These are phyloP conservation scores for Clivina fossor DNA, from an alignment of 2,888 invertebrate genomes.

Conservation along the genomic window DNA sequence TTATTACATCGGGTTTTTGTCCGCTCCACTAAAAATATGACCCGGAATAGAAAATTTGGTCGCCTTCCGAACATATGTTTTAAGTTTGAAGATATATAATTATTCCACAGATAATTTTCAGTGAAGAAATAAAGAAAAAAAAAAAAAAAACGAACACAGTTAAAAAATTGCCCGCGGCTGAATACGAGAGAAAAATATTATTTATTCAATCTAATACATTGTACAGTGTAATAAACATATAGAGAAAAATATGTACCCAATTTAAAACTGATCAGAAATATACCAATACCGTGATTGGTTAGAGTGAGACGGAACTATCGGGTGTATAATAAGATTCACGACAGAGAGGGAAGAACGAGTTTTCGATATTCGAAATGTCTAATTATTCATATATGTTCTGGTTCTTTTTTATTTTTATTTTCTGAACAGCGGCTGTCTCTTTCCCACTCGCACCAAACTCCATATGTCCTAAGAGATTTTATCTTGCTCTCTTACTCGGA, in stretches of 20 bases:
- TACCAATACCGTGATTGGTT: constrained; percentile 17
- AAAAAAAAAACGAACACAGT: constrained; percentile 25
- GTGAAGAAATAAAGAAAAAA: constrained; percentile 3
- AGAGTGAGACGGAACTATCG: constrained; percentile 1
- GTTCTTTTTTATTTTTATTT: constrained; percentile 40
- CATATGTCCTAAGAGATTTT: constrained; percentile 37
- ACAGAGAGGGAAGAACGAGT: constrained; percentile 27
- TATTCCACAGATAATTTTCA: constrained; percentile 26
- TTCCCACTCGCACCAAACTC: constrained; percentile 8
- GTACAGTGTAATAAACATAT: constrained; percentile 19
- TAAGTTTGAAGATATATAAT: constrained; percentile 27
- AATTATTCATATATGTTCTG: constrained; percentile 47
- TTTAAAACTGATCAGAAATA: constrained; percentile 19
- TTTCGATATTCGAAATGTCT: constrained; percentile 47
- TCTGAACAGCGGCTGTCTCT: too few relatives aligned
- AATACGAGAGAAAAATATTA: constrained; percentile 22
- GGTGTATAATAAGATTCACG: too few relatives aligned
- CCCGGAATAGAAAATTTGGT: constrained; percentile 26
- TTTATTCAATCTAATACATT: constrained; percentile 23
- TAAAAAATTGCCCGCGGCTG: constrained; percentile 16
- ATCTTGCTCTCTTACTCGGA: constrained; percentile 41
- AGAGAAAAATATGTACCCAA: constrained; percentile 25
- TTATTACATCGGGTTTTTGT: constrained; percentile 26
- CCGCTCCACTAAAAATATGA: constrained; percentile 19
- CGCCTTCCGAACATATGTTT: constrained; percentile 25